phyloP scores from a whole-genome alignment of 2,888 invertebrate genomes.

The Dasysyrphus albostriatus region DNA sequence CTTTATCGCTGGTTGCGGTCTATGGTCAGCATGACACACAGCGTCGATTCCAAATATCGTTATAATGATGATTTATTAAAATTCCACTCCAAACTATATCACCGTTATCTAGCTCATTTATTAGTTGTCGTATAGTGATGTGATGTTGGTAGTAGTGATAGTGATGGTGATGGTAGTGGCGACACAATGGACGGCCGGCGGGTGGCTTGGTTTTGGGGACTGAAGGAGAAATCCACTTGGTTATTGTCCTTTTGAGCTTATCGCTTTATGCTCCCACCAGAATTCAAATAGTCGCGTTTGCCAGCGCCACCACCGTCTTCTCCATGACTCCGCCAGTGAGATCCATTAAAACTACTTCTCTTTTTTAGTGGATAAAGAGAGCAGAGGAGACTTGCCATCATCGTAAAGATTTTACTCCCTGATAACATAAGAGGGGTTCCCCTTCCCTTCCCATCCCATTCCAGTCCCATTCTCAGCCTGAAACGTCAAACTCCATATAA shows the following conservation, averaged over 20 bases:
- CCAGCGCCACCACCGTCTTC: neutral
- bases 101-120: constrained; percentile 75
- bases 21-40: constrained; percentile 47
- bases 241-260: constrained; percentile 69
- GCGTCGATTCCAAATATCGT: constrained; percentile 66
- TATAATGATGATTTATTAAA: constrained; percentile 76
- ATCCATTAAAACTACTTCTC: constrained; percentile 71
- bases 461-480: neutral
- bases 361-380: constrained; percentile 7
- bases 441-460: neutral
- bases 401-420: constrained; percentile 60
- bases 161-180: neutral
- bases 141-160: neutral
- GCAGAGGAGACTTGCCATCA: constrained; percentile 24
- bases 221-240: neutral
- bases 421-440: constrained; percentile 33
- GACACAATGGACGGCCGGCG: neutral
- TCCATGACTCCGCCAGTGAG: neutral
- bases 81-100: constrained; percentile 75
- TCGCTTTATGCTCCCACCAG: constrained; percentile 55
- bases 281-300: constrained; percentile 21
- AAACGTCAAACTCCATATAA: constrained; percentile 25
- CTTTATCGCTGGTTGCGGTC: constrained; percentile 53
- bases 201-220: constrained; percentile 7
- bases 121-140: constrained; percentile 60